Evolutionary conservation across 2,113 vertebrate species (phyloP), one percentile per base, ranked within the genome.

Genomic region (Pseudonaja textilis): DNA sequence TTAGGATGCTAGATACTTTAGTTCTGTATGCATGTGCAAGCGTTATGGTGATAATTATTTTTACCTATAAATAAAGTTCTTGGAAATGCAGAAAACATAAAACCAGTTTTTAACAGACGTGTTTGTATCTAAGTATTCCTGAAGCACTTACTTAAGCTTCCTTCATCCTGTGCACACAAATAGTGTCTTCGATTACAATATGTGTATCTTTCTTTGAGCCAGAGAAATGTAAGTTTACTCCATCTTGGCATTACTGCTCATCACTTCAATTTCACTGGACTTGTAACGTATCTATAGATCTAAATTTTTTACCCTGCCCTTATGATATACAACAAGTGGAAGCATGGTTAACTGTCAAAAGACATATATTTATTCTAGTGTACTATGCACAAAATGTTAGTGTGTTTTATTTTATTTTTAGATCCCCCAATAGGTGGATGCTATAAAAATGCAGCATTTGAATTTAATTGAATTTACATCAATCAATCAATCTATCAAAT

Each of bases 41-140:
- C 95, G 91, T 94, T 94, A 91, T 95, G 94, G 91, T 96, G 94
- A 94, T 94, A 95, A 20, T 86, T 85, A 87, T 55, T 8, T 47
- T 4, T 92, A 9, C 5, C 10, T 89, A 93, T 95, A 59, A 96
- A 94, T n/a, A 93, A 96, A 96, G 93, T 12, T 23, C 90, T 95
- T 92, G 59, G 14, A 88, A n/a, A 86, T 12, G 18, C 1, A 25
- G 14, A 89, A 52, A 3, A 23, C 69, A 94, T 1, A 87, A 89
- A 93, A 85, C 8, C 56, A 12, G n/a, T 39, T 95, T 94, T 95
- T 94, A 86, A 26, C 47, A 29, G 69, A 81, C 6, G 9, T 87
- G 14, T 47, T 88, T 42, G 57, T 88, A 39, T 89, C 20, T 22
- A 39, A 56, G 34, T 7, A 39, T 81, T 39, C 69, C 69, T 39